Evolutionary conservation across 2,113 vertebrate species (phyloP).

Genomic region (Dasyornis broadbenti): DNA sequence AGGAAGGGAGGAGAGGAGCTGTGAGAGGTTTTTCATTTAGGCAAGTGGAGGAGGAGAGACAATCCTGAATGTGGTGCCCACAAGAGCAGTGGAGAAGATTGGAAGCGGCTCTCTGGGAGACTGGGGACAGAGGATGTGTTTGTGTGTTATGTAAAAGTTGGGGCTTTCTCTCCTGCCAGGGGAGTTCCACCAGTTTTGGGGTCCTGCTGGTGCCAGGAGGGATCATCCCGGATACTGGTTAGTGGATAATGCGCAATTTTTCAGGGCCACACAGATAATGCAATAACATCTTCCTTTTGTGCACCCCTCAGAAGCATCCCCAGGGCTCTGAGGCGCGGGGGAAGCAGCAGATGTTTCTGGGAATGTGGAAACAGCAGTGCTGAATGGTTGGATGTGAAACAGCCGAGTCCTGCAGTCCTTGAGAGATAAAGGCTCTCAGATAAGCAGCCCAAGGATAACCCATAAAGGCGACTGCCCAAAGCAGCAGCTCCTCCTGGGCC

Average conservation of each 20-base stretch:
- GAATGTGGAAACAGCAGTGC: neutral
- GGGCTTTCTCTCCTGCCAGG: neutral
- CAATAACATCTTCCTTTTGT: neutral
- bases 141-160: accelerated
- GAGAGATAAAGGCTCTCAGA: neutral
- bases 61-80: neutral
- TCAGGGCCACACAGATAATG: neutral
- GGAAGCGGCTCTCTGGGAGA: neutral
- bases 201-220: neutral
- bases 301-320: neutral
- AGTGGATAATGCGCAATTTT: neutral
- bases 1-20: neutral
- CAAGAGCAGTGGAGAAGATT: accelerated
- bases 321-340: neutral
- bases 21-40: neutral
- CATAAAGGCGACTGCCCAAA: neutral
- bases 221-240: neutral
- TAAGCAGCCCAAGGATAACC: neutral
- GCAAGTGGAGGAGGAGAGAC: neutral
- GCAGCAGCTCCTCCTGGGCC: neutral
- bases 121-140: neutral
- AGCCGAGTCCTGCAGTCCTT: neutral
- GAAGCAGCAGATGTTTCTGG: neutral
- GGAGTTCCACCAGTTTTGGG: neutral
- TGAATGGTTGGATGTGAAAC: accelerated